Base-by-base conservation (phyloP, 2,797 vertebrate genomes). In the Synaphobranchus kaupii region DNA sequence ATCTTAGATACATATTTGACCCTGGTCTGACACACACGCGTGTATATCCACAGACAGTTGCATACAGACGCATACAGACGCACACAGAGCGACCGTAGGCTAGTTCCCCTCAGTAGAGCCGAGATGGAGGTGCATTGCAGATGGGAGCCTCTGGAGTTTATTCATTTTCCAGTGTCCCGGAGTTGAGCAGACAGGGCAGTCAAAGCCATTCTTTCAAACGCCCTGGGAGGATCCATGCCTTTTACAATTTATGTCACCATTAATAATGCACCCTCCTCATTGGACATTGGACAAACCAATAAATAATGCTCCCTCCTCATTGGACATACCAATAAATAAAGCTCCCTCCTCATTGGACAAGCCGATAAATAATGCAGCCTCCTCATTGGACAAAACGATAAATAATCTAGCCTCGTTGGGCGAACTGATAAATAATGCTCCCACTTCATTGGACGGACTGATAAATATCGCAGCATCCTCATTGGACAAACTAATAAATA, bases 211-310 rank as follows among this genome's bases (percentile, higher is more conserved):
- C 28, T n/a, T 28, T 71, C 12, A 31, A n/a, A 31, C 1, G 66
- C 34, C 31, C 12, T 44, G 34, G 71, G 34, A 39, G 31, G 31
- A 44, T 34, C 12, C 12, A 76, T 76, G 71, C 15, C 15, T 76
- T 86, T 81, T 86, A 20, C 85, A 60, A 63, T 63, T 48, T 63
- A 58, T 58, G 8, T 34, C 54, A 54, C 48, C 25, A 82, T 56
- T 44, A 85, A 85, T 85, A 25, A 47, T n/a, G 8, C 58, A 66
- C 54, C 48, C 48, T 76, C 47, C 52, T 48, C 52, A 54, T 71
- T 31, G 73, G 44, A 28, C 52, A 54, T 71, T 31, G 73, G 44
- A 28, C 25, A 28, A 73, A 54, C 85, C 54, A 68, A 85, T 56
- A 56, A 56, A 56, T 56, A 56, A 15, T 56, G 54, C 54, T 56